phyloP scores from a whole-genome alignment of 2,797 vertebrate genomes.

The Oryzias dopingdopingensis region DNA sequence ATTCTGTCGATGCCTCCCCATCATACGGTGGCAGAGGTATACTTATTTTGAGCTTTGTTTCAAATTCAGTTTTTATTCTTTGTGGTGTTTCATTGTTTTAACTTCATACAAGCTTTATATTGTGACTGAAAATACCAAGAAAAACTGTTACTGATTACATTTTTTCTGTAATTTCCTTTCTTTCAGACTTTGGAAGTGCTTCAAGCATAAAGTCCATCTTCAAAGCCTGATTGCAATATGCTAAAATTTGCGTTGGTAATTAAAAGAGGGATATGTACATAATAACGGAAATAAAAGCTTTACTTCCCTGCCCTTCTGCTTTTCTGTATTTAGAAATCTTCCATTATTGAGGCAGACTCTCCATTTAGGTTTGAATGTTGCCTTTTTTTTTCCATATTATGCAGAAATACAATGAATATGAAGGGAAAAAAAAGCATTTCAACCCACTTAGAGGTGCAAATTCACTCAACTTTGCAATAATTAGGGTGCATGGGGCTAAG shows the following conservation, averaged over 20 bases:
- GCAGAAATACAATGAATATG: conserved; percentile 10
- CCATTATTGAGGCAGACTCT: conserved; percentile 3
- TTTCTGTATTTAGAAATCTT: not conserved
- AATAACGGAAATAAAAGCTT: not conserved
- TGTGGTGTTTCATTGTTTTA: too few relatives aligned
- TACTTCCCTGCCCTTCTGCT: not conserved
- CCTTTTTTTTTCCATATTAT: conserved; percentile 12
- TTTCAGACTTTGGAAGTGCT: too few relatives aligned
- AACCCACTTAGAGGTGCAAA: conserved; percentile 22
- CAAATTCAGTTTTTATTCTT: too few relatives aligned
- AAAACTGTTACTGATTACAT: too few relatives aligned
- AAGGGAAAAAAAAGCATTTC: conserved; percentile 9
- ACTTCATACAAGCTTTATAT: too few relatives aligned
- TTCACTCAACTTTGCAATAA: conserved; percentile 10
- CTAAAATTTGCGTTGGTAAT: not conserved
- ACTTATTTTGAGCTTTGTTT: too few relatives aligned
- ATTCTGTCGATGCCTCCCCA: too few relatives aligned
- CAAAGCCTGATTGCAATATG: not conserved
- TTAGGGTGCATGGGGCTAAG: conserved; percentile 11
- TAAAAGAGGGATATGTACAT: not conserved
- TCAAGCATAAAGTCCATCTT: too few relatives aligned
- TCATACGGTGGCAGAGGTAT: too few relatives aligned
- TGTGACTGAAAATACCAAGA: too few relatives aligned
- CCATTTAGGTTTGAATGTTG: conserved; percentile 7
- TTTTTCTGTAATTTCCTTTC: too few relatives aligned